Evolutionary conservation across 2,888 invertebrate species (phyloP), one percentile per base, ranked within the genome.

Genomic region (Cordilura impudica): DNA sequence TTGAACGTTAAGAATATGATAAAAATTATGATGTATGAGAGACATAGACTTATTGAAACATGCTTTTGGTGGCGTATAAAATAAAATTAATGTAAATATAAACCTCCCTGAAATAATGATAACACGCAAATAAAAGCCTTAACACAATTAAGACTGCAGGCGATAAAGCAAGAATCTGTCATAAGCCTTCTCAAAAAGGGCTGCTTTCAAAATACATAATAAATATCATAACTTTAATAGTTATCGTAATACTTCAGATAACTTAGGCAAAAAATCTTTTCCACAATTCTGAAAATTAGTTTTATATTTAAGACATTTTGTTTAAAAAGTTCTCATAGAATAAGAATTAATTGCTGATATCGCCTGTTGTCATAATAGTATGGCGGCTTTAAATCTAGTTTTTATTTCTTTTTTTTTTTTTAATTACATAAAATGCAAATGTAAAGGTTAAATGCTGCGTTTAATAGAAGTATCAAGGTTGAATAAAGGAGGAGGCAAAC

Each of bases 91-190:
- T 47, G 12, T 63, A 5, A 54, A 63, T 26, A 10, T 18, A 35
- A 54, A 47, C 18, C 29, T 39, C 26, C 19, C 63, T 47, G 19
- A 31, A 49, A 14, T 61, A 26, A 60, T 54, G 39, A 70, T 58
- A 53, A 35, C 6, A 35, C 31, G 31, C 8, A 54, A 14, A 26
- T 14, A 16, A 21, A n/a, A 35, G 16, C 21, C 1, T 2, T 1
- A n/a, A 65, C 65, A 65, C 65, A 65, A 39, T 72, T 56, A 29
- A 39, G 47, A 29, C 72, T 56, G 29, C 16, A 23, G 54, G 49
- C 72, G 63, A 49, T 16, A 18, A 8, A 23, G 7, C 4, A 12
- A 56, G 35, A 56, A 16, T 8, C 6, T 12, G 14, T 14, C 14
- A 51, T 2, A n/a, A 5, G n/a, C n/a, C 12, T 49, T 49, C 49